A percentile compares a stretch with the other conserved stretches of the same genome.
These are phyloP conservation scores for Mimachlamys varia DNA, from an alignment of 2,888 invertebrate species.

Conservation along the genomic window DNA sequence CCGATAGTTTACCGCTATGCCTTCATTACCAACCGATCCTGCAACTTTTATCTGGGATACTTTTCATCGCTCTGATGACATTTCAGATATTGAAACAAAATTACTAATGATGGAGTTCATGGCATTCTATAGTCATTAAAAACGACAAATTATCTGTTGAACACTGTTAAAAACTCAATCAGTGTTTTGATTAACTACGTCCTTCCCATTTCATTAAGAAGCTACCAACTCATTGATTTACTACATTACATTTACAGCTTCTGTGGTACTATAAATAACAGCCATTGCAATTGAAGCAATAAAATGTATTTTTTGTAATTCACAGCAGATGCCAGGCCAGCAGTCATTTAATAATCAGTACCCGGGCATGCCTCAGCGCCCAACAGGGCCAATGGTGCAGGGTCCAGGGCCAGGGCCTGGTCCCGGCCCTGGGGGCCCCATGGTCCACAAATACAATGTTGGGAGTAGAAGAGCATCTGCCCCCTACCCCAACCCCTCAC, in stretches of 20 bases:
- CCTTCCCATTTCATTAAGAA: conserved; percentile 27
- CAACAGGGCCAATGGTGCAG: conserved; percentile 71
- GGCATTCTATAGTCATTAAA: neutral
- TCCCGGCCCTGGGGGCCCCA: conserved; percentile 62
- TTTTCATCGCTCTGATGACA: neutral
- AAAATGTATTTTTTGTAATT: neutral
- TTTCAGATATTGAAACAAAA: conserved; percentile 9
- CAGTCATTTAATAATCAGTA: conserved; percentile 75
- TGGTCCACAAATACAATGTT: conserved; percentile 62
- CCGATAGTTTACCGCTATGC: neutral
- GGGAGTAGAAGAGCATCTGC: conserved; percentile 87
- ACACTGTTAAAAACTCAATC: neutral
- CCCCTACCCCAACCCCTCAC: conserved; percentile 90
- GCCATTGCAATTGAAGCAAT: neutral
- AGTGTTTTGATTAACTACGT: conserved; percentile 8
- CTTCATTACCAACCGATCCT: neutral
- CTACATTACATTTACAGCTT: neutral
- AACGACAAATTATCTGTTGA: neutral
- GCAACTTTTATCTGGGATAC: neutral
- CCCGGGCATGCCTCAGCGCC: conserved; percentile 84
- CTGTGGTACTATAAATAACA: neutral
- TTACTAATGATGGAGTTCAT: conserved; percentile 12
- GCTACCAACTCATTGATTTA: neutral
- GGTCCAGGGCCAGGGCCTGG: conserved; percentile 72
- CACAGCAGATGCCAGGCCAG: conserved; percentile 71